Evolutionary conservation across 2,113 vertebrate species (phyloP).

Genomic region (Mesoclemmys tuberculata): DNA sequence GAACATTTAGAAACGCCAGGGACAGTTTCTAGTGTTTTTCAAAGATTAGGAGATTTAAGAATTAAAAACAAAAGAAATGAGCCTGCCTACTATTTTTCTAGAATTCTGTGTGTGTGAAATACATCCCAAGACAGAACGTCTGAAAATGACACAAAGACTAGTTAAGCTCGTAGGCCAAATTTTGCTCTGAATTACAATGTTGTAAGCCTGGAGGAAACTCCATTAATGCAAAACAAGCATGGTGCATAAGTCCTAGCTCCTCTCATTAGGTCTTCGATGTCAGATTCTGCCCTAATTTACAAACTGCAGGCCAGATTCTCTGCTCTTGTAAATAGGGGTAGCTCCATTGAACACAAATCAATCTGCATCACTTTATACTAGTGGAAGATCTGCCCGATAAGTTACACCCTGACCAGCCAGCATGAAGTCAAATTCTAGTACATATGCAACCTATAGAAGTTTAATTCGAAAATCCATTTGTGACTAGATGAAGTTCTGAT

Average conservation of each 20-base stretch:
- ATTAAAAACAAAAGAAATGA: too few relatives aligned
- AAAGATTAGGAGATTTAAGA: too few relatives aligned
- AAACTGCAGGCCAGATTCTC: not conserved
- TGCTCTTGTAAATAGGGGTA: too few relatives aligned
- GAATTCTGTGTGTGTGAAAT: too few relatives aligned
- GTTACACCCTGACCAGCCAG: not conserved
- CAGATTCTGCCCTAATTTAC: not conserved
- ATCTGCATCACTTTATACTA: not conserved
- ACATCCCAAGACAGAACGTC: not conserved
- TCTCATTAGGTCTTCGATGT: not conserved
- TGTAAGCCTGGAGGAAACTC: not conserved
- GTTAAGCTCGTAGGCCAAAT: not conserved
- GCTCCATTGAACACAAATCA: not conserved
- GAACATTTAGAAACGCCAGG: not conserved
- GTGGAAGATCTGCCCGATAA: not conserved
- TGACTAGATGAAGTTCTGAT: slow-evolving; percentile 8
- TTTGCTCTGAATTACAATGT: not conserved
- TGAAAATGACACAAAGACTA: not conserved
- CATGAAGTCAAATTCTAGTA: slow-evolving; percentile 4
- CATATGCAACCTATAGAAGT: not conserved
- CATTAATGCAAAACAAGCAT: not conserved
- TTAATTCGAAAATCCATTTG: slow-evolving; percentile 12
- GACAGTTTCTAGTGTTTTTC: too few relatives aligned
- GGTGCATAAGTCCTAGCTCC: not conserved
- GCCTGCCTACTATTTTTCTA: too few relatives aligned